These are phyloP conservation scores for Cataglyphis rosenhaueri DNA, from an alignment of 2,888 invertebrate species.

Conservation along the genomic window DNA sequence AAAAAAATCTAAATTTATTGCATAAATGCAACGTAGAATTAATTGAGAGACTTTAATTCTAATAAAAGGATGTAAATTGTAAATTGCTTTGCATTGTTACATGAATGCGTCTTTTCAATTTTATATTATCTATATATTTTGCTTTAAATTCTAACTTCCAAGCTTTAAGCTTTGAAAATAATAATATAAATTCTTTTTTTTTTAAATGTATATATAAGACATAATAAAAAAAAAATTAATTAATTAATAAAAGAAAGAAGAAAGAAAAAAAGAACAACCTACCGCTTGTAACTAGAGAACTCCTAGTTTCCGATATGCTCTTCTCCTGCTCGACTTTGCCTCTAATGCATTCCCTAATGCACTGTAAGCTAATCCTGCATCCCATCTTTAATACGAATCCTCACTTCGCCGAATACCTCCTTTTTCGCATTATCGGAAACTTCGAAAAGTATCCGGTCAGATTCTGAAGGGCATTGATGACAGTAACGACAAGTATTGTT, in stretches of 20 bases:
- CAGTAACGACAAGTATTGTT: constrained; percentile 39
- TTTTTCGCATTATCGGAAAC: constrained; percentile 51
- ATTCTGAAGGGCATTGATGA: constrained; percentile 34
- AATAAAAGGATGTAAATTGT: neutral
- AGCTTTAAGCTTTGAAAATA: neutral
- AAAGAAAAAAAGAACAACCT: constrained; percentile 30
- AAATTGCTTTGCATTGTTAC: neutral
- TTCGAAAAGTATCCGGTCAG: constrained; percentile 20
- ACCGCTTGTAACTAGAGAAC: constrained; percentile 58
- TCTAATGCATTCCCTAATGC: constrained; percentile 65
- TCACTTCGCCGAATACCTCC: constrained; percentile 44
- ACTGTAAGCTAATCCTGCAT: constrained; percentile 69
- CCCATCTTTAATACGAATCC: constrained; percentile 65
- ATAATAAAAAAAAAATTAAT: neutral
- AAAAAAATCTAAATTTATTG: neutral
- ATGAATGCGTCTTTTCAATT: neutral
- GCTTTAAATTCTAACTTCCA: neutral
- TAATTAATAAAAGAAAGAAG: neutral
- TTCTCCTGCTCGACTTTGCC: constrained; percentile 67
- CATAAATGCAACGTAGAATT: neutral
- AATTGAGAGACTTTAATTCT: neutral
- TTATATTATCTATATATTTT: neutral
- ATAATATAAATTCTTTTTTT: neutral
- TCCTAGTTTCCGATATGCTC: constrained; percentile 49
- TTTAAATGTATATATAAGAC: neutral